Conservation (phyloP, 2,797 vertebrate species). For the Dromococcyx pavoninus region DNA sequence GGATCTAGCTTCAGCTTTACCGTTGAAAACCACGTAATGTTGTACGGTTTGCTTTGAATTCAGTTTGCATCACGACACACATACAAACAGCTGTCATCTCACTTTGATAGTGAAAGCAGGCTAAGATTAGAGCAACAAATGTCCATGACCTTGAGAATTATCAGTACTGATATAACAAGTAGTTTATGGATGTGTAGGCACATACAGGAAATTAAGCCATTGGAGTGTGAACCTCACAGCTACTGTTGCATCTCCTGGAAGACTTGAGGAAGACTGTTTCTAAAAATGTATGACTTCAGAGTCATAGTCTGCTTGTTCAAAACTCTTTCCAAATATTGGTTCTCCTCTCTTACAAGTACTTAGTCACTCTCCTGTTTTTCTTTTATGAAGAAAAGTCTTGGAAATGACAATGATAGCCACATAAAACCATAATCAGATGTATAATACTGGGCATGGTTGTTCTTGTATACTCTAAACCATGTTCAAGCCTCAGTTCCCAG, state of each 20-base stretch:
- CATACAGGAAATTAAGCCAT: not conserved
- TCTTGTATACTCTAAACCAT: not conserved
- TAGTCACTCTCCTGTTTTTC: not conserved
- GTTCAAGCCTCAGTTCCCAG: not conserved
- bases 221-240: not conserved
- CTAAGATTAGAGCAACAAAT: slow-evolving; percentile 23
- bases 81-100: slow-evolving; percentile 16
- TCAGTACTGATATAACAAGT: not conserved
- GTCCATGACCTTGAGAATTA: slow-evolving; percentile 53
- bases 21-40: slow-evolving; percentile 46
- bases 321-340: not conserved
- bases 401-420: not conserved
- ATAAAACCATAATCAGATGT: not conserved
- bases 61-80: not conserved
- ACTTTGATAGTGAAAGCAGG: not conserved
- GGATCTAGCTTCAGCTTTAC: not conserved
- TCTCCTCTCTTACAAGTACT: not conserved
- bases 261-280: not conserved
- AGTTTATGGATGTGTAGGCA: not conserved
- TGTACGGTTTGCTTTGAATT: slow-evolving; percentile 25
- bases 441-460: not conserved
- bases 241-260: not conserved
- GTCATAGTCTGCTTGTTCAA: not conserved
- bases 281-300: not conserved
- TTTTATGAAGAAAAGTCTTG: not conserved